These are phyloP conservation scores for Brachionus angularis DNA, from an alignment of 1,140 invertebrate species.

Conservation along the genomic window DNA sequence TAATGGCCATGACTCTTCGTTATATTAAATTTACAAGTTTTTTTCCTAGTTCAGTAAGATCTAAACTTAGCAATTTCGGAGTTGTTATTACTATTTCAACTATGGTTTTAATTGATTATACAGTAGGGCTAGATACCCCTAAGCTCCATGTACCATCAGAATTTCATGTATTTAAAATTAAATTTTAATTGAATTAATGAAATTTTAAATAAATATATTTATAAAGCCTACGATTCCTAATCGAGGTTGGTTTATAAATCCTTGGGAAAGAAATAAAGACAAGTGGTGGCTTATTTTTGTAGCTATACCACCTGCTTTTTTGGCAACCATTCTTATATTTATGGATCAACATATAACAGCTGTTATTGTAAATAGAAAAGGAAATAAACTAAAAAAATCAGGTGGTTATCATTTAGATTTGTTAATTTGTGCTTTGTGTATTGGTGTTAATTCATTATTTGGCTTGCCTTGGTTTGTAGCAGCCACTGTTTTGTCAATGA, in stretches of 20 bases:
- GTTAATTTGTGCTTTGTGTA: slow-evolving; percentile 81
- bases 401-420: slow-evolving; percentile 96
- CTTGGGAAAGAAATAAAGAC: slow-evolving; percentile 71
- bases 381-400: slow-evolving; percentile 96
- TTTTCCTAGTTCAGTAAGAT: slow-evolving; percentile 83
- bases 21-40: slow-evolving; percentile 87
- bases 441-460: slow-evolving; percentile 84
- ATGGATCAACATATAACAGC: slow-evolving; percentile 99
- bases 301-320: slow-evolving; percentile 78
- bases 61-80: slow-evolving; percentile 90
- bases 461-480: slow-evolving; percentile 92
- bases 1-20: slow-evolving; percentile 80
- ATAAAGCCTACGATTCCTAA: slow-evolving; percentile 67
- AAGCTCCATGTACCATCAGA: slow-evolving; percentile 76
- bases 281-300: slow-evolving; percentile 77
- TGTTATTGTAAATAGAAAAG: slow-evolving; percentile 95
- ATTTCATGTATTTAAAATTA: slow-evolving; percentile 56
- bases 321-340: slow-evolving; percentile 94
- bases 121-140: slow-evolving; percentile 81
- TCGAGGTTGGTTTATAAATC: slow-evolving; percentile 84
- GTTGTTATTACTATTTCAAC: slow-evolving; percentile 90
- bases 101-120: slow-evolving; percentile 80
- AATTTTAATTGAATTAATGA: slow-evolving; percentile 46
- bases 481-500: slow-evolving; percentile 94
- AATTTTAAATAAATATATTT: background rate